phyloP scores from a whole-genome alignment of 2,113 vertebrate species.

The Clinocottus analis region DNA sequence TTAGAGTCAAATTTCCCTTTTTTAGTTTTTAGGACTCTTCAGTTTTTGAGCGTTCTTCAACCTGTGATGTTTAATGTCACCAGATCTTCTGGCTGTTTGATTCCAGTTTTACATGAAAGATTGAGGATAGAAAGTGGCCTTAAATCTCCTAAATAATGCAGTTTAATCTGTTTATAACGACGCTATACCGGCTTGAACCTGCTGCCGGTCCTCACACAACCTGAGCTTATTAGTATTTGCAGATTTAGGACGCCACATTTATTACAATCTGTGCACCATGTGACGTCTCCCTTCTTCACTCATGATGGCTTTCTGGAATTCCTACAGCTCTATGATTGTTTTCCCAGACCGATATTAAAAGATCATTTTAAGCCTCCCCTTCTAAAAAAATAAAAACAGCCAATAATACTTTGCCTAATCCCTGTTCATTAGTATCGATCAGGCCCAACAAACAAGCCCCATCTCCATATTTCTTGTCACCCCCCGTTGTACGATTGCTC shows the following conservation, averaged over 20 bases:
- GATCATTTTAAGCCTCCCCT: constrained; percentile 26
- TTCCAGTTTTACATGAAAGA: no score
- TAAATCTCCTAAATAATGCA: neutral
- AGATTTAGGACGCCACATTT: neutral
- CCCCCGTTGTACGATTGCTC: constrained; percentile 23
- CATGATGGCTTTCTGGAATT: neutral
- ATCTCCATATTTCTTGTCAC: constrained; percentile 52
- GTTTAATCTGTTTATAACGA: neutral
- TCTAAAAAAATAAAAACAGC: constrained; percentile 43
- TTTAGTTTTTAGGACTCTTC: no score
- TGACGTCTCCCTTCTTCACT: neutral
- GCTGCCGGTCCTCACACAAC: neutral
- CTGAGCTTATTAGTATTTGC: neutral
- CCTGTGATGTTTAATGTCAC: no score
- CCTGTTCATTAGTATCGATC: constrained; percentile 62
- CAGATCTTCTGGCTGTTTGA: no score
- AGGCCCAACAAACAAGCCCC: constrained; percentile 35
- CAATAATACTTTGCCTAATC: constrained; percentile 53
- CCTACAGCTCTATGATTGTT: constrained; percentile 5
- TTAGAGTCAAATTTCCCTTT: no score
- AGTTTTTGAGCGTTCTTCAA: no score
- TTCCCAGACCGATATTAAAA: constrained; percentile 42
- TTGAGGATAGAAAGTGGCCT: no score
- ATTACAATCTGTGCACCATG: neutral
- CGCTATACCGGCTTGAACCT: neutral